Conservation (phyloP, 2,888 invertebrate genomes). For the Coenonympha arcania region DNA sequence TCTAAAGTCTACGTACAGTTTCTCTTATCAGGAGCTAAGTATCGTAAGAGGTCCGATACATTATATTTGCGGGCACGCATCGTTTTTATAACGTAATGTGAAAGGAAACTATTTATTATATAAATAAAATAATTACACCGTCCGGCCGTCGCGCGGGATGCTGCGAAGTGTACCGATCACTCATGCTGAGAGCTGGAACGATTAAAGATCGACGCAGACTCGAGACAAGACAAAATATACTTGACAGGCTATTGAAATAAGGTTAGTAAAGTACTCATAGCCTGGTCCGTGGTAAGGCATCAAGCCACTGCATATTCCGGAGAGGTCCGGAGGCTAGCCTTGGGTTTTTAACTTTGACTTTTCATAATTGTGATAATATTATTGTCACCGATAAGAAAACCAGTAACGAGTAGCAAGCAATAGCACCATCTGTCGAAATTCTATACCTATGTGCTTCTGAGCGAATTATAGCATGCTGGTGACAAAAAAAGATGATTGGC, state of each 20-base stretch:
- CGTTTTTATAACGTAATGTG: conserved; percentile 25
- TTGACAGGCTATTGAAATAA: not conserved
- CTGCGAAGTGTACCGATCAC: conserved; percentile 44
- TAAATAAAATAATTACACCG: conserved; percentile 65
- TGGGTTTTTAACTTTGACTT: no score
- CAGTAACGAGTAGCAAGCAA: no score
- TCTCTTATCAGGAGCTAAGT: not conserved
- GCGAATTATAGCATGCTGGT: no score
- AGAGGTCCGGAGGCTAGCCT: no score
- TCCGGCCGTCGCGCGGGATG: conserved; percentile 48
- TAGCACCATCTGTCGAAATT: no score
- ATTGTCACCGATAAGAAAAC: no score
- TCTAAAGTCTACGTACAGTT: not conserved
- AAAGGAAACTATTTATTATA: conserved; percentile 57
- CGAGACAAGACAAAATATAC: conserved; percentile 6
- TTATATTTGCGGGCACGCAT: conserved; percentile 19
- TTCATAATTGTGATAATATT: no score
- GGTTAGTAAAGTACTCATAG: no score
- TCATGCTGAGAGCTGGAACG: conserved; percentile 36
- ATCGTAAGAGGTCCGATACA: not conserved
- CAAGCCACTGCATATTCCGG: no score
- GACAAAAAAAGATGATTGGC: no score
- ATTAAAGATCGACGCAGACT: conserved; percentile 26
- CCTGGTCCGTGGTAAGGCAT: no score
- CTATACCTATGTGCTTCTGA: no score